Evolutionary conservation across 2,113 vertebrate genomes (phyloP), one percentile per base, ranked within the genome.

Genomic region (Sturnus vulgaris): DNA sequence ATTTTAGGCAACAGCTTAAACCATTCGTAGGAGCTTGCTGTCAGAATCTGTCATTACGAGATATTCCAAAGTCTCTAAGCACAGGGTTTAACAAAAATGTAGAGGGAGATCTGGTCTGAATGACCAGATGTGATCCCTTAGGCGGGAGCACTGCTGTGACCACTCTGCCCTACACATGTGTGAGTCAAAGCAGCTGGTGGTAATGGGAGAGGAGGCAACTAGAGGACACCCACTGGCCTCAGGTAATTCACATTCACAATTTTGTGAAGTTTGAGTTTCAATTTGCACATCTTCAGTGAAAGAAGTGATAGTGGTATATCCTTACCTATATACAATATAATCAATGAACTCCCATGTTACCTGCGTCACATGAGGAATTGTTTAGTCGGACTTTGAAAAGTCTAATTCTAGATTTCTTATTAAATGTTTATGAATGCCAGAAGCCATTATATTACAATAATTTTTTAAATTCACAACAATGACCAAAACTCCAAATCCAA

Each of bases 91-190:
- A 15, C 24, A 69, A 57, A 94, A 85, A 35, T 5, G 5, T 46
- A 80, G 35, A 24, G 60, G 39, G 79, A 79, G 5, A 4, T 28
- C 35, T 71, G 35, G 30, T 39, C 7, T 42, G 40, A 31, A 10
- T 0, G 2, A 69, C 40, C 14, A 42, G 40, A 42, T 42, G 28
- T 1, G 1, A 8, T 2, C 31, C 35, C 59, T 61, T 31, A 57
- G 37, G 28, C 13, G 12, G 27, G 7, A 65, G 11, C 12, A 39
- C 28, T 40, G 10, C 46, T 73, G 19, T 33, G 40, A 49, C 63
- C 20, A 35, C 22, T 35, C 22, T 69, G 8, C 28, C 55, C 52
- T 56, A 31, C 9, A 77, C 49, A 17, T 25, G 24, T 17, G 44
- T 52, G n/a, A 65, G 10, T 44, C 35, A 68, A 47, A 65, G 16